Evolutionary conservation across 2,888 invertebrate genomes (phyloP).

Genomic region (Pycnomerus fuliginosus): DNA sequence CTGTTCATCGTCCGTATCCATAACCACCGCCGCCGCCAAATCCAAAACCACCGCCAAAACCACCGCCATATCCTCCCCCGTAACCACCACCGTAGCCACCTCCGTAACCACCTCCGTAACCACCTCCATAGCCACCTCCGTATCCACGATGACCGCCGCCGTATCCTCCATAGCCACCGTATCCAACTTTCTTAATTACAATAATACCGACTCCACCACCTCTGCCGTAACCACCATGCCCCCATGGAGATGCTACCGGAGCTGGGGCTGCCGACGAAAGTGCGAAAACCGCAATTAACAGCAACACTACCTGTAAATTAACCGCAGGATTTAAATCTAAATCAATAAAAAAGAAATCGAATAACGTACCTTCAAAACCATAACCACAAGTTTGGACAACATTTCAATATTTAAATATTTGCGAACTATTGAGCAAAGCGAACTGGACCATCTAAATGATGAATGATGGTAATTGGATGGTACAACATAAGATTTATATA

Average conservation of each 20-base stretch:
- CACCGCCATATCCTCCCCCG: slow-evolving; percentile 13
- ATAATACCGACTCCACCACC: slow-evolving; percentile 1
- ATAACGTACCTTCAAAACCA: no score
- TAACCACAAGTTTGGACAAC: no score
- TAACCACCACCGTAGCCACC: slow-evolving; percentile 10
- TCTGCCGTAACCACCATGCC: slow-evolving; percentile 3
- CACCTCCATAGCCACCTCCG: slow-evolving; percentile 13
- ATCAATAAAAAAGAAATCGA: no score
- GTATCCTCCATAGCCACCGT: slow-evolving; percentile 5
- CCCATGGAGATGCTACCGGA: not conserved
- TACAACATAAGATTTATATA: no score
- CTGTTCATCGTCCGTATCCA: no score
- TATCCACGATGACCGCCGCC: slow-evolving; percentile 9
- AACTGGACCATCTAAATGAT: no score
- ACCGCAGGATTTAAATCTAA: no score
- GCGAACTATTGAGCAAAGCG: no score
- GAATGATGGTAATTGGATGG: no score
- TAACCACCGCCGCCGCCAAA: slow-evolving; percentile 11
- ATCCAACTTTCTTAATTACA: slow-evolving; percentile 4
- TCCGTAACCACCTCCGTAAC: slow-evolving; percentile 11
- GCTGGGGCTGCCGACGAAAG: slow-evolving; percentile 1
- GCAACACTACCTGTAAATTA: not conserved
- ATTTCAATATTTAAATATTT: no score
- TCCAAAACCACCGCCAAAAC: slow-evolving; percentile 16
- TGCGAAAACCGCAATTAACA: not conserved